Evolutionary conservation across 2,797 vertebrate genomes (phyloP), one percentile per base, ranked within the genome.

Genomic region (Alosa sapidissima): DNA sequence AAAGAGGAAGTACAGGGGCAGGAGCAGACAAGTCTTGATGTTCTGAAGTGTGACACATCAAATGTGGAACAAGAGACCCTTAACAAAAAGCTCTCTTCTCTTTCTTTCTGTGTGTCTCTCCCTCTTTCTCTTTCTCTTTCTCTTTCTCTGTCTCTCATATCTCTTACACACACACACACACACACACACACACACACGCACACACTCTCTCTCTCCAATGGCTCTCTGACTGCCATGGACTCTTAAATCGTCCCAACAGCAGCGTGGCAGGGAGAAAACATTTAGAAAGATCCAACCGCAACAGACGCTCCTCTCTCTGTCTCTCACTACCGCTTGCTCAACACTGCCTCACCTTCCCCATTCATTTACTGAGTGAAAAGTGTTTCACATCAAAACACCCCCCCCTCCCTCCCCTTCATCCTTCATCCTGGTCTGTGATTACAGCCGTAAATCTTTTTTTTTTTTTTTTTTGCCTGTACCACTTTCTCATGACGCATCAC

Each of bases 11-110:
- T 45, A 19, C 41, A 16, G 8, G 72, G 36, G 72, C 72, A 78
- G 47, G 72, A 78, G 36, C 14, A 85, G 83, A 81, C 87, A 88
- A 86, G 87, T 81, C 28, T 2, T 5, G 84, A 86, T 84, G 84
- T 5, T 7, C 52, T 45, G 33, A 16, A 14, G 58, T 24, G 21
- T 82, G 84, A 82, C 84, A 75, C 84, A 82, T 82, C 49, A 33
- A 55, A 10, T 58, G 62, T 11, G 47, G 81, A 81, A 68, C 83
- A 21, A 24, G 6, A 65, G 83, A 82, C 85, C 65, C 60, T 68
- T 68, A 36, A 84, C 83, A 88, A 86, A 78, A 86, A 83, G n/a
- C 6, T n/a, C 49, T 49, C 65, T 72, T 83, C 82, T 81, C 82
- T 48, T 54, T 83, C 16, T 19, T 14, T 28, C 6, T 78, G 36